A percentile compares a stretch with the other conserved stretches of the same genome.
These are phyloP conservation scores for Ariopsis seemanni DNA, from an alignment of 2,113 vertebrate genomes.

Conservation along the genomic window DNA sequence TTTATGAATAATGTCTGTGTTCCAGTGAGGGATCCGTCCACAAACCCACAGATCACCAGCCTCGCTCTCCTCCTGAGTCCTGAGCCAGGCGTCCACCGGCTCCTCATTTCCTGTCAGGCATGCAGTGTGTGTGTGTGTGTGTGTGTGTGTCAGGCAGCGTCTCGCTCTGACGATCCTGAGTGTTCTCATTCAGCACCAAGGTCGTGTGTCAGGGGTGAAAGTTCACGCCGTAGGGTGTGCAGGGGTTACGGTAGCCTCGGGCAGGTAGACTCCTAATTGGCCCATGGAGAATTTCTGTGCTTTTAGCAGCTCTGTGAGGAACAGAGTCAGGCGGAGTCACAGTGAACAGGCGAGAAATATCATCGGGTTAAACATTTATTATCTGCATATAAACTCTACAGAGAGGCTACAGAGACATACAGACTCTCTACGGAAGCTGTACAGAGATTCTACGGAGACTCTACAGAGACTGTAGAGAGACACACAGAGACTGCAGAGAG, in stretches of 20 bases:
- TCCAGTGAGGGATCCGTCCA: background rate
- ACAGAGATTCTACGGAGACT: too few relatives aligned
- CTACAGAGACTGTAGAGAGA: too few relatives aligned
- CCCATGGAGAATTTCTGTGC: conserved; percentile 58
- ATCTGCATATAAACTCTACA: background rate
- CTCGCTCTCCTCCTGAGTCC: conserved; percentile 47
- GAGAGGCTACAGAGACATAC: background rate
- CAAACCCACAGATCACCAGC: conserved; percentile 47
- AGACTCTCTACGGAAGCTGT: too few relatives aligned
- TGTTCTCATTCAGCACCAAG: conserved; percentile 76
- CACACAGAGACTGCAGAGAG: too few relatives aligned
- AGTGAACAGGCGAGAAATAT: conserved; percentile 15
- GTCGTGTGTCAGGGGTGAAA: conserved; percentile 79
- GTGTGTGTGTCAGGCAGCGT: conserved; percentile 50
- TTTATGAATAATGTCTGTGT: background rate
- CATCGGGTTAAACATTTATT: conserved; percentile 18
- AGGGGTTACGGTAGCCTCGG: conserved; percentile 57
- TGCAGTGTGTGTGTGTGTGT: background rate
- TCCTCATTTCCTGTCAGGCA: conserved; percentile 50
- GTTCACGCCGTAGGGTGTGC: conserved; percentile 53
- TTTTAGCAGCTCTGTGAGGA: conserved; percentile 25
- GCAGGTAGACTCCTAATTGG: conserved; percentile 76
- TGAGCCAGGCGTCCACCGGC: conserved; percentile 9
- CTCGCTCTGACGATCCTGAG: conserved; percentile 70
- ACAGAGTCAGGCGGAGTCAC: conserved; percentile 28